These are phyloP conservation scores for Micoletzkya japonica DNA, from an alignment of 2,888 invertebrate species.

Conservation along the genomic window DNA sequence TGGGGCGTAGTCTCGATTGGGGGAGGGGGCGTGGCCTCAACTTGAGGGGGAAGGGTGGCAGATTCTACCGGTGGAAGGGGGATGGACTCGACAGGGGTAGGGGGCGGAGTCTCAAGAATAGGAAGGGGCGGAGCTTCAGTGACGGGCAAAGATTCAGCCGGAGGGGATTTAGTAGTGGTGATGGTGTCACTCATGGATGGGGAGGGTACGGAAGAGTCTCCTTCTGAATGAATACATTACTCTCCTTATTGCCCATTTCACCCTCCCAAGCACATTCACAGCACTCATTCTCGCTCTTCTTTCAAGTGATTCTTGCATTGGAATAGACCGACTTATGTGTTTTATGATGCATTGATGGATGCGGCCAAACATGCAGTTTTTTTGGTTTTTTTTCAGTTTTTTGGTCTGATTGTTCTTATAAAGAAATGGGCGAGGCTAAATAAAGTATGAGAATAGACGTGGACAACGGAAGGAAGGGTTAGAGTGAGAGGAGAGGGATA, in stretches of 20 bases:
- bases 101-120: conserved; percentile 8
- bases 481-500: not conserved
- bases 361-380: no score
- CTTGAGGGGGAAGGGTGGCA: conserved; percentile 11
- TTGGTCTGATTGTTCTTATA: no score
- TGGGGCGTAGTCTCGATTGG: conserved; percentile 16
- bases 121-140: conserved; percentile 7
- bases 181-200: not conserved
- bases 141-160: conserved; percentile 15
- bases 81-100: conserved; percentile 4
- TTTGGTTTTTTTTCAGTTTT: no score
- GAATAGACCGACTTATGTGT: no score
- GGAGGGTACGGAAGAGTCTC: no score
- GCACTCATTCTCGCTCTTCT: not conserved
- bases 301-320: no score
- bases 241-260: no score
- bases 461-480: not conserved
- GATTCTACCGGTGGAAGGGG: conserved; percentile 20
- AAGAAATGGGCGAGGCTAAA: not conserved
- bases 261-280: not conserved
- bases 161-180: not conserved
- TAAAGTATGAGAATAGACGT: conserved; percentile 9
- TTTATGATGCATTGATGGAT: no score
- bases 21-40: conserved; percentile 24
- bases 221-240: no score